These are phyloP conservation scores for Drosophila ezoana DNA, from an alignment of 2,888 invertebrate genomes.

Conservation along the genomic window DNA sequence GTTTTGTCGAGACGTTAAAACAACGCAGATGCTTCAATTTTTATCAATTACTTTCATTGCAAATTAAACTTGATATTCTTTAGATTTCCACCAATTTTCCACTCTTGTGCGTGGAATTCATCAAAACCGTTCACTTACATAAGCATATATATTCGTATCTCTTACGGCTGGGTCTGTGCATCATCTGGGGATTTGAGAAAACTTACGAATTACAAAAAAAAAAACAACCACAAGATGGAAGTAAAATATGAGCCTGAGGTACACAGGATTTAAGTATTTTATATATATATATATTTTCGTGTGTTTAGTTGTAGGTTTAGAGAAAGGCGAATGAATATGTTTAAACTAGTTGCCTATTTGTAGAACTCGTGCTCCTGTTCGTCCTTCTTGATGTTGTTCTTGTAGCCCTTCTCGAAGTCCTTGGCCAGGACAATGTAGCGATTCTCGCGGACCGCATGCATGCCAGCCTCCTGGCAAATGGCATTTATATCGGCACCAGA, in stretches of 20 bases:
- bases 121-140: too few species aligned
- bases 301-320: slow-evolving; percentile 29
- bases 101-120: too few species aligned
- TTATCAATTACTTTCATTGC: too few species aligned
- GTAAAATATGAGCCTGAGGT: not conserved
- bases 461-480: slow-evolving; percentile 99
- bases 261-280: not conserved
- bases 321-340: slow-evolving; percentile 30
- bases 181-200: too few species aligned
- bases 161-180: too few species aligned
- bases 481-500: slow-evolving; percentile 99
- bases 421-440: slow-evolving; percentile 98
- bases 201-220: too few species aligned
- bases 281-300: slow-evolving; percentile 17
- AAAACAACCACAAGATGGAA: not conserved
- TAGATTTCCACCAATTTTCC: too few species aligned
- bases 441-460: slow-evolving; percentile 99
- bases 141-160: too few species aligned
- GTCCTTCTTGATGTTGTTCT: slow-evolving; percentile 99
- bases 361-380: slow-evolving; percentile 99
- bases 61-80: too few species aligned
- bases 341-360: slow-evolving; percentile 88
- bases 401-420: slow-evolving; percentile 99
- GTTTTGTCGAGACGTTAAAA: too few species aligned
- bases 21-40: too few species aligned